Evolutionary conservation across 2,888 invertebrate species (phyloP).

Genomic region (Drosophila picticornis): DNA sequence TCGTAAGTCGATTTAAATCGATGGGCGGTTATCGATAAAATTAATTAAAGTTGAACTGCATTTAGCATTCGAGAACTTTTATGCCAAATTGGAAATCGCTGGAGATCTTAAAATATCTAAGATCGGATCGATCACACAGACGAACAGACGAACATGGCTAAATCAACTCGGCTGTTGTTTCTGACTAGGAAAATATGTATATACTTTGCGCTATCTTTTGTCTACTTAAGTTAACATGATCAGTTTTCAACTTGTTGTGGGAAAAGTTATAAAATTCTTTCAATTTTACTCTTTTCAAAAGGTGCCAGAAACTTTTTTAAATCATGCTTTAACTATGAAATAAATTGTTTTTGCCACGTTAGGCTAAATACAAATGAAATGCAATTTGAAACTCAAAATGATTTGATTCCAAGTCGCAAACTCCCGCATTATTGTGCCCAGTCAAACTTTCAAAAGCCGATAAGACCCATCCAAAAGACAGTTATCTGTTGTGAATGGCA

Average conservation of each 20-base stretch:
- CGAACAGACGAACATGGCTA: no score
- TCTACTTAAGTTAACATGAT: background rate
- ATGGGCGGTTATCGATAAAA: background rate
- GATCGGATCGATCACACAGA: background rate
- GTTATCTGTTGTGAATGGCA: slow-evolving; percentile 45
- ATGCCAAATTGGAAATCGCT: background rate
- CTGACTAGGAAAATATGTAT: background rate
- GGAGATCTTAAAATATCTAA: background rate
- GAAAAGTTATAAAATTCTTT: background rate
- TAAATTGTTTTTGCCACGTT: background rate
- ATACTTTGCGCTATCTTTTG: background rate
- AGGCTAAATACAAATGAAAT: background rate
- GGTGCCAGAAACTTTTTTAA: background rate
- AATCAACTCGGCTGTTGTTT: no score
- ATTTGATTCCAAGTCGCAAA: slow-evolving; percentile 7
- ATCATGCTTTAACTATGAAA: background rate
- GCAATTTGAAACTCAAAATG: background rate
- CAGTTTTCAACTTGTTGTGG: background rate
- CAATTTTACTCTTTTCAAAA: background rate
- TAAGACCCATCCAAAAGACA: slow-evolving; percentile 33
- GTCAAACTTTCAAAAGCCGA: slow-evolving; percentile 25
- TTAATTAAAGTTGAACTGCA: background rate
- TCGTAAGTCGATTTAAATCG: background rate
- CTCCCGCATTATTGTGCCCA: slow-evolving; percentile 23
- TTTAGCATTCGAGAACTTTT: background rate